Percentiles rank a stretch among this genome's conserved stretches.
These are phyloP conservation scores for Potorous gilbertii DNA, from an alignment of 2,797 vertebrate genomes.

Conservation along the genomic window DNA sequence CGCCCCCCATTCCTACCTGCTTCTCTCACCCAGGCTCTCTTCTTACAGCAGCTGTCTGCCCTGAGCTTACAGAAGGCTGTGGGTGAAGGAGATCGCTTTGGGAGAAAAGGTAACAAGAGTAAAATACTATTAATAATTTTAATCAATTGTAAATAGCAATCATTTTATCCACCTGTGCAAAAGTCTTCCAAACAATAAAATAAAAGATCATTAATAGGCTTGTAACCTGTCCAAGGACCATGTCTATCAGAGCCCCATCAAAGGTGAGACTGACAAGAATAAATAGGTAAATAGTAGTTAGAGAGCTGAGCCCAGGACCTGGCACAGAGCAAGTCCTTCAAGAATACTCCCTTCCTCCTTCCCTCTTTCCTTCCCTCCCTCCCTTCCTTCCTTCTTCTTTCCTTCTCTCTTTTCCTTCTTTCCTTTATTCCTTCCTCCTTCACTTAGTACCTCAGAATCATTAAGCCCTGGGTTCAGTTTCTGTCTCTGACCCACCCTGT, in stretches of 20 bases:
- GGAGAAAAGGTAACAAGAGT: constrained; percentile 52
- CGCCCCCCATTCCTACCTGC: accelerated
- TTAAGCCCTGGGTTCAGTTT: not conserved
- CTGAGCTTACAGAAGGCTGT: not conserved
- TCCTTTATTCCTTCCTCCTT: no score
- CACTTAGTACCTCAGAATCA: not conserved
- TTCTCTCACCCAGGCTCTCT: not conserved
- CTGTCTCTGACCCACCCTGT: not conserved
- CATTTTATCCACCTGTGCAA: not conserved
- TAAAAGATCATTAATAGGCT: not conserved
- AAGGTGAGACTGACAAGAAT: not conserved
- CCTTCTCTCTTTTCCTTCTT: no score
- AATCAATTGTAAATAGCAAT: not conserved
- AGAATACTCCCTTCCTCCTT: no score
- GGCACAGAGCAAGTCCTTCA: not conserved
- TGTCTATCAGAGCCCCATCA: not conserved
- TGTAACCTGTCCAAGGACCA: no score
- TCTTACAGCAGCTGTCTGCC: constrained; percentile 45
- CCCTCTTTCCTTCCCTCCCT: no score
- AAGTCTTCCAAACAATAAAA: not conserved
- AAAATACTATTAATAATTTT: not conserved
- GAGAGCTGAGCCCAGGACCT: not conserved
- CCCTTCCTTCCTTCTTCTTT: no score
- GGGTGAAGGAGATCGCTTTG: not conserved
- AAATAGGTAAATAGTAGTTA: not conserved